Conservation (phyloP, 53 echinoderm and acorn worm species). For the Patiria pectinifera region DNA sequence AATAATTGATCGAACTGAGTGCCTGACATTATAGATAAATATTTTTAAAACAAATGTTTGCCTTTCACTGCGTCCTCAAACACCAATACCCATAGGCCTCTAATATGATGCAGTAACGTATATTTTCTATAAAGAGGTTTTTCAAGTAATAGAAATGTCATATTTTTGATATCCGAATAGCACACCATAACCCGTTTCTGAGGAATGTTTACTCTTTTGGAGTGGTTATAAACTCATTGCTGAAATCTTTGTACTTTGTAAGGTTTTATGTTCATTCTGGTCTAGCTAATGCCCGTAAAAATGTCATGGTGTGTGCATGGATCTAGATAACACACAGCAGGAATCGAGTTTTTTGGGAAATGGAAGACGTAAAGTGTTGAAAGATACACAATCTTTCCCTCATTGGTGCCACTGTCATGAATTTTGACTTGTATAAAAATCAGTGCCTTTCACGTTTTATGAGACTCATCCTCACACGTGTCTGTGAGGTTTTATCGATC, state of each 20-base stretch:
- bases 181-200: background rate
- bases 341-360: no score
- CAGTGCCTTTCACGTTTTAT: no score
- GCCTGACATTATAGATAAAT: background rate
- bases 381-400: no score
- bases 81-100: background rate
- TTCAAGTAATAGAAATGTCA: background rate
- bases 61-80: background rate
- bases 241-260: background rate
- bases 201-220: constrained; percentile 7
- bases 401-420: no score
- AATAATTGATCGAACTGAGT: background rate
- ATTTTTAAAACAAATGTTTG: background rate
- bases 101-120: background rate
- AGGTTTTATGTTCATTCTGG: background rate
- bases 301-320: no score
- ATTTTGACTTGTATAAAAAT: no score
- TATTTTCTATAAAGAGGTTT: background rate
- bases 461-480: no score
- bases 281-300: no score
- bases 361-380: no score
- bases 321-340: no score
- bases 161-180: background rate
- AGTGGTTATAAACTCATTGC: background rate
- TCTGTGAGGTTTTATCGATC: no score